Conservation (phyloP, 2,113 vertebrate species). For the Cranoglanis bouderius region DNA sequence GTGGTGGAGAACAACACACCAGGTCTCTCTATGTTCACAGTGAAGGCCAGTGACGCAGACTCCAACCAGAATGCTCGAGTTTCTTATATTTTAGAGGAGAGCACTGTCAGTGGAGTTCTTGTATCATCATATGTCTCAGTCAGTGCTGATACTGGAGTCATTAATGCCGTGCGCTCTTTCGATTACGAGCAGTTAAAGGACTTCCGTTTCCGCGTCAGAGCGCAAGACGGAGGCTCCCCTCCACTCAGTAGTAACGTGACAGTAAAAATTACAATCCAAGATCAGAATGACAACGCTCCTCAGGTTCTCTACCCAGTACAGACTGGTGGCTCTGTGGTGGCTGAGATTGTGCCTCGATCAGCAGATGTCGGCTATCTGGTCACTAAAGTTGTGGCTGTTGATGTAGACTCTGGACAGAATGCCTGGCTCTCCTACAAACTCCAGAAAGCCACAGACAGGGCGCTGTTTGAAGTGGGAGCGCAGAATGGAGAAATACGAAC, state of each 20-base stretch:
- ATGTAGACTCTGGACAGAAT: no score
- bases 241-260: no score
- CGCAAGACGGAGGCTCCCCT: conserved; percentile 48
- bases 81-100: conserved; percentile 54
- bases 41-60: conserved; percentile 59
- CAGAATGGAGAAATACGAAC: conserved; percentile 1
- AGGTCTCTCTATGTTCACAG: conserved; percentile 49
- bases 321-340: no score
- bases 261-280: no score
- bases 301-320: no score
- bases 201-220: conserved; percentile 43
- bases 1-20: conserved; percentile 63
- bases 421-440: conserved; percentile 41
- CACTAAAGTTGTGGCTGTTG: no score
- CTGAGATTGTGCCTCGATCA: no score
- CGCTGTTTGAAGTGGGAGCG: neutral
- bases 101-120: conserved; percentile 33
- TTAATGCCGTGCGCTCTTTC: conserved; percentile 55
- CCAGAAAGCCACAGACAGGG: no score
- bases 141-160: conserved; percentile 62
- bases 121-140: conserved; percentile 62
- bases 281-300: no score
- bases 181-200: conserved; percentile 58
- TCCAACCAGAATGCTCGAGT: conserved; percentile 63
- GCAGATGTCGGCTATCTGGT: no score